Percentiles rank a stretch among this genome's conserved stretches.
Conservation (phyloP, 2,888 invertebrate species). For the Branchellion lobata region DNA sequence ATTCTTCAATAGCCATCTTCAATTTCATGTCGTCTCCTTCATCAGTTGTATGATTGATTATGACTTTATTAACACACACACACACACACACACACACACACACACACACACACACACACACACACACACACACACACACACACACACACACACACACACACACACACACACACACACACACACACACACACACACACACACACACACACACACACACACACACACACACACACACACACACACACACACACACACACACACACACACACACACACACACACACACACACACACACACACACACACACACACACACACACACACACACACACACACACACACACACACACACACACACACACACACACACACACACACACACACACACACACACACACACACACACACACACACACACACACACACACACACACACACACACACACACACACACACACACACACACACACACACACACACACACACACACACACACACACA, state of each 20-base stretch:
- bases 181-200: constrained; percentile 1
- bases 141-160: constrained; percentile 1
- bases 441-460: constrained; percentile 1
- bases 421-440: constrained; percentile 1
- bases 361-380: constrained; percentile 1
- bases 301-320: constrained; percentile 1
- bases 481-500: constrained; percentile 1
- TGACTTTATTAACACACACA: background rate
- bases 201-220: constrained; percentile 1
- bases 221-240: constrained; percentile 1
- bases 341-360: constrained; percentile 1
- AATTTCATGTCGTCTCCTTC: constrained; percentile 88
- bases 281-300: constrained; percentile 1
- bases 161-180: constrained; percentile 1
- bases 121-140: constrained; percentile 1
- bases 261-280: constrained; percentile 1
- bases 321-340: constrained; percentile 1
- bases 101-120: constrained; percentile 1
- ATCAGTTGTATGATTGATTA: too few species aligned
- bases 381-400: constrained; percentile 1
- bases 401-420: constrained; percentile 1
- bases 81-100: constrained; percentile 1
- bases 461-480: constrained; percentile 1
- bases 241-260: constrained; percentile 1
- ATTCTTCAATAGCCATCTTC: constrained; percentile 89